Conservation (phyloP, 2,797 vertebrate species). For the Danio jaintianensis region DNA sequence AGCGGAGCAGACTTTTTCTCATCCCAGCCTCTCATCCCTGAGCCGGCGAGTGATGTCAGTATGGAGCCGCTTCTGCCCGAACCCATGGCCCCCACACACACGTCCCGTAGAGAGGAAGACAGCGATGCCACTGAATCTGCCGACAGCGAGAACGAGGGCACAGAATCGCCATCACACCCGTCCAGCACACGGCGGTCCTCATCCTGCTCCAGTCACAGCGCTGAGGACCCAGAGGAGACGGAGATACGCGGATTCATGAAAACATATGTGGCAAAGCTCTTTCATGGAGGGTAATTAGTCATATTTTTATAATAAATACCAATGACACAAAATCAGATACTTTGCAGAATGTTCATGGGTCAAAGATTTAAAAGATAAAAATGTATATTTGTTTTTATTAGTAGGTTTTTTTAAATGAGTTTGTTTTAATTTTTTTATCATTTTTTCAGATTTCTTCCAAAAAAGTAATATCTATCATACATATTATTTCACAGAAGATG, state of each 20-base stretch:
- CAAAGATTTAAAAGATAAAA: too few relatives aligned
- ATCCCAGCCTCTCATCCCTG: slow-evolving; percentile 57
- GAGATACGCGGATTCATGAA: slow-evolving; percentile 88
- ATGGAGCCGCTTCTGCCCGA: slow-evolving; percentile 71
- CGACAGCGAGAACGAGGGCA: slow-evolving; percentile 91
- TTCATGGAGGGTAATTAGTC: slow-evolving; percentile 84
- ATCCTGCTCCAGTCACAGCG: slow-evolving; percentile 90
- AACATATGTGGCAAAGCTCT: slow-evolving; percentile 91
- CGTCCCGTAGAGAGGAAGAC: slow-evolving; percentile 52
- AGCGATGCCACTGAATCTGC: slow-evolving; percentile 94
- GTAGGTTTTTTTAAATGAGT: too few relatives aligned
- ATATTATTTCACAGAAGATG: too few relatives aligned
- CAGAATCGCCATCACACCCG: slow-evolving; percentile 74
- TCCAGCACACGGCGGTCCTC: slow-evolving; percentile 84
- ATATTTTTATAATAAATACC: not conserved
- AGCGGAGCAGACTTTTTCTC: slow-evolving; percentile 67
- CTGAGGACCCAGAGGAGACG: slow-evolving; percentile 75
- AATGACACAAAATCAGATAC: not conserved
- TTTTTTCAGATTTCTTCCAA: too few relatives aligned
- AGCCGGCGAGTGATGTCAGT: slow-evolving; percentile 51
- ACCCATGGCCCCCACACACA: slow-evolving; percentile 62
- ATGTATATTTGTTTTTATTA: too few relatives aligned
- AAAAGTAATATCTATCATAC: too few relatives aligned
- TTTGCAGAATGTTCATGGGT: not conserved
- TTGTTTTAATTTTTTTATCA: too few relatives aligned